Evolutionary conservation across 2,797 vertebrate genomes (phyloP).

Genomic region (Enteromius paludinosus): DNA sequence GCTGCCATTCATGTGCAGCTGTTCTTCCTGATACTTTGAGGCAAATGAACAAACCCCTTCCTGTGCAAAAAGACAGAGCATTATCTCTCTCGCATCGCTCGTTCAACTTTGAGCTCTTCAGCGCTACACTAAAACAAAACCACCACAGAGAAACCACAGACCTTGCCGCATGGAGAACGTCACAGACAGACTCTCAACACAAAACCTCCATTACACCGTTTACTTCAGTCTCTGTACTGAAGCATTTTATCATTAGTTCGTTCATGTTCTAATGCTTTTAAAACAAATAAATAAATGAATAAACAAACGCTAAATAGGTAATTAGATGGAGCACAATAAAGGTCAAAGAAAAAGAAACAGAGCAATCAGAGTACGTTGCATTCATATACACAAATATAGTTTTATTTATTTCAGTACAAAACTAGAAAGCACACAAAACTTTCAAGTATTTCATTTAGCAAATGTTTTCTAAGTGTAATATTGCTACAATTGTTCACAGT

Average conservation of each 20-base stretch:
- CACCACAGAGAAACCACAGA: slow-evolving; percentile 79
- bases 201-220: slow-evolving; percentile 19
- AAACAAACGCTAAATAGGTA: not conserved
- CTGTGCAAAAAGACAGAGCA: slow-evolving; percentile 70
- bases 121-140: slow-evolving; percentile 77
- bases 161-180: slow-evolving; percentile 70
- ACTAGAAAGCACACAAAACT: not conserved
- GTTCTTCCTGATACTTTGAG: slow-evolving; percentile 51
- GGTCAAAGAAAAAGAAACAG: not conserved
- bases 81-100: slow-evolving; percentile 63
- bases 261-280: not conserved
- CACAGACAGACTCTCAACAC: slow-evolving; percentile 46
- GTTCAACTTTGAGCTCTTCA: slow-evolving; percentile 75
- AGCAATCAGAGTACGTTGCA: not conserved
- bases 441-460: not conserved
- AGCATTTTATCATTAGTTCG: not conserved
- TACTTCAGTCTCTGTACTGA: not conserved
- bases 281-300: not conserved
- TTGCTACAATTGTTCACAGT: not conserved
- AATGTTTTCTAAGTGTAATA: not conserved
- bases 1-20: slow-evolving; percentile 50
- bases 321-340: not conserved
- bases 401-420: not conserved
- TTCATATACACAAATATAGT: not conserved
- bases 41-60: slow-evolving; percentile 68